These are phyloP conservation scores for Cheilinus undulatus DNA, from an alignment of 2,113 vertebrate species.

Conservation along the genomic window DNA sequence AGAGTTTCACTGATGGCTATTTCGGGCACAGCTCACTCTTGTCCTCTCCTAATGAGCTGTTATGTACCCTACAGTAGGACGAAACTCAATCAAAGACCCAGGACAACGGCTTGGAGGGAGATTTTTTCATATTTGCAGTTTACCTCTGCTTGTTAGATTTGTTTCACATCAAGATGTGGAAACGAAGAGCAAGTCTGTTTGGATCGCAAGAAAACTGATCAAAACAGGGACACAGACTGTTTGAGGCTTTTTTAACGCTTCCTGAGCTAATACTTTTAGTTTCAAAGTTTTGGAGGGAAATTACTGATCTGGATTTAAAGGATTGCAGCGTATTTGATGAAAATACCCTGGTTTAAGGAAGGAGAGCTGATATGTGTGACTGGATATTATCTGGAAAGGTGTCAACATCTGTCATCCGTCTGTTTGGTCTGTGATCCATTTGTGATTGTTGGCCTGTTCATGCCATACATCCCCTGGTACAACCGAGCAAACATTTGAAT, in stretches of 20 bases:
- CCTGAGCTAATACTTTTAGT: slow-evolving; percentile 35
- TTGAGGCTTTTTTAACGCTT: slow-evolving; percentile 45
- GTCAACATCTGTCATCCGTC: slow-evolving; percentile 26
- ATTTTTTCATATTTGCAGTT: slow-evolving; percentile 33
- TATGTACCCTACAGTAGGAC: slow-evolving; percentile 17
- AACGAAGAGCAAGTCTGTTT: slow-evolving; percentile 38
- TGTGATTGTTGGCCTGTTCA: slow-evolving; percentile 20
- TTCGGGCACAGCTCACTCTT: slow-evolving; percentile 5
- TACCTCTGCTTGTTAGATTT: slow-evolving; percentile 53
- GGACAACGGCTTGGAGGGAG: not conserved
- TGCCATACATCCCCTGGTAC: slow-evolving; percentile 18
- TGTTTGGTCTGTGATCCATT: slow-evolving; percentile 24
- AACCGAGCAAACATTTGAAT: slow-evolving; percentile 4
- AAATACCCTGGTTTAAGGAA: slow-evolving; percentile 33
- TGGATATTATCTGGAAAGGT: slow-evolving; percentile 37
- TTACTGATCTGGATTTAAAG: slow-evolving; percentile 22
- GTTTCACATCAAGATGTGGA: slow-evolving; percentile 22
- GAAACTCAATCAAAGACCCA: slow-evolving; percentile 32
- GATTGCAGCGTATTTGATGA: slow-evolving; percentile 42
- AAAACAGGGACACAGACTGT: slow-evolving; percentile 32
- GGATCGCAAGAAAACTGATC: slow-evolving; percentile 33
- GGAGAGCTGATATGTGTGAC: slow-evolving; percentile 17
- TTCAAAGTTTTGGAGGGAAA: slow-evolving; percentile 31
- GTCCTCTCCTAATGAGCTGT: slow-evolving; percentile 22
- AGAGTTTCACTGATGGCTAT: not conserved